Percentiles rank a stretch among this genome's conserved stretches.
Conservation (phyloP, 2,888 invertebrate genomes). For the Eupithecia centaureata region DNA sequence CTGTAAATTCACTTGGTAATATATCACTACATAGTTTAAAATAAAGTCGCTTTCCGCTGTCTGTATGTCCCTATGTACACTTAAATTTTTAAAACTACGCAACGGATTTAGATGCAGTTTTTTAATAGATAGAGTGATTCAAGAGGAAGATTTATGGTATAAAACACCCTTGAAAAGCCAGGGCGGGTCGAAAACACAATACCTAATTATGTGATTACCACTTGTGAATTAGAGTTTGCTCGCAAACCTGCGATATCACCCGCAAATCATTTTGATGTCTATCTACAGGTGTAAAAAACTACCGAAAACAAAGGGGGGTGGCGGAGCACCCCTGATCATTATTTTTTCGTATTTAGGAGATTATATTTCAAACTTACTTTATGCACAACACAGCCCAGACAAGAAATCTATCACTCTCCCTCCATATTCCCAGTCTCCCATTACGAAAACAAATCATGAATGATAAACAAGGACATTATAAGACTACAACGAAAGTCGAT, state of each 20-base stretch:
- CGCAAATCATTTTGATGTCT: neutral
- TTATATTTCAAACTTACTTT: neutral
- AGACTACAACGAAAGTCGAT: neutral
- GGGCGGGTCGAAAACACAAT: too few species aligned
- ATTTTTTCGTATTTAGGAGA: neutral
- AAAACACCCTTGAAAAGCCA: too few species aligned
- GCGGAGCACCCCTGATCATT: too few species aligned
- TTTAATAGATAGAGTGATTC: too few species aligned
- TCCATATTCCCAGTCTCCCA: neutral
- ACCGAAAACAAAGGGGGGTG: too few species aligned
- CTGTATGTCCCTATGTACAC: too few species aligned
- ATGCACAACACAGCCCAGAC: neutral
- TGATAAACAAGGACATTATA: neutral
- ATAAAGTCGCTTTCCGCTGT: too few species aligned
- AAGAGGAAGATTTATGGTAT: too few species aligned
- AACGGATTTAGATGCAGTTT: too few species aligned
- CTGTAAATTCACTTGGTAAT: constrained; percentile 16
- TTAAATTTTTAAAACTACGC: too few species aligned
- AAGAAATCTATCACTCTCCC: neutral
- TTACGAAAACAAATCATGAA: neutral
- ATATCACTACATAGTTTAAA: too few species aligned
- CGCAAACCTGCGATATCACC: neutral
- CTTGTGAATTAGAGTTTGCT: neutral
- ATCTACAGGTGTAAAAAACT: too few species aligned
- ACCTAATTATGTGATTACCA: neutral